Base-by-base conservation (phyloP, 92 coral and sea anemone genomes). In the Epizoanthus ramosus region DNA sequence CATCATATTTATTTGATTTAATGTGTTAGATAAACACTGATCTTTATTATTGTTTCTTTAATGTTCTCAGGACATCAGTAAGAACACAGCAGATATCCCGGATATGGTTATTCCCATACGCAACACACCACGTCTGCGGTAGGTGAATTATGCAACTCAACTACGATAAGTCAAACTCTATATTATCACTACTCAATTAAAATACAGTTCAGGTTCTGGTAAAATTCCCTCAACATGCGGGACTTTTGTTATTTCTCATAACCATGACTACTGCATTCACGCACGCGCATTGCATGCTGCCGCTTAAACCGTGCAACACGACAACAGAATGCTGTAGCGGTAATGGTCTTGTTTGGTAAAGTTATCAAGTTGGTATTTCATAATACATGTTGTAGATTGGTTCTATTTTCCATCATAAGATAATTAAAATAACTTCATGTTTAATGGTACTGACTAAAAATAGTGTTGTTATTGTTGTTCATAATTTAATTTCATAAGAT, bases 31-130 rank as follows among this genome's bases (percentile, higher is more conserved):
- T 18, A 64, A 25, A 9, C 10, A 50, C 14, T 64, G 8, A 24
- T 64, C 41, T 39, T 6, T 22, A 19, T 47, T 13, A 9, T 43
- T 12, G 1, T 52, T 24, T 73, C 22, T 25, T 57, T 10, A 23
- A 23, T 64, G 7, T 24, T 35, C 69, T 6, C 33, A 75, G 81
- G 81, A 75, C 56, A 75, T 75, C 50, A 75, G 81, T 39, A 19
- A 59, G 1, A 75, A 75, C 31, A 33, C 52, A 8, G 81, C 81
- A 5, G 69, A 75, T 50, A 75, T 75, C 61, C 81, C 81, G 12
- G 57, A 75, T 41, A 35, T 75, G 54, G 47, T 75, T n/a, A 54
- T 75, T 41, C 81, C 81, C 35, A 15, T 41, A 31, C 39, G 14
- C 13, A 58, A 56, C 54, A 58, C 69, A 0, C 81, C 57, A 37